These are phyloP conservation scores for Larimichthys crocea DNA, from an alignment of 2,113 vertebrate species.

Conservation along the genomic window DNA sequence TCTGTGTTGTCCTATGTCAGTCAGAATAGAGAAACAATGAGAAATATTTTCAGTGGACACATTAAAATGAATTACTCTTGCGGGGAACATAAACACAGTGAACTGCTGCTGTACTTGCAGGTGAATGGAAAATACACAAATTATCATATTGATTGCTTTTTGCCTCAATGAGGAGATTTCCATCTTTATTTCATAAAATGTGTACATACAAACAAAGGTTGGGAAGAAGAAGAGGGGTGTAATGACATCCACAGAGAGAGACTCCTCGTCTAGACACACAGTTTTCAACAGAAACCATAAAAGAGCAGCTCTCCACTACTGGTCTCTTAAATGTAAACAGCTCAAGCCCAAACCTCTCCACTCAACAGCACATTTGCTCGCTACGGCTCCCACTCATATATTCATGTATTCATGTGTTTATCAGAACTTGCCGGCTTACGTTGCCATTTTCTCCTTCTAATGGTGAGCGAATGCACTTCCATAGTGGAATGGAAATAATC, in stretches of 20 bases:
- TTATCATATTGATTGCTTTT: slow-evolving; percentile 83
- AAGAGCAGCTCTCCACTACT: slow-evolving; percentile 55
- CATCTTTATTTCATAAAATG: slow-evolving; percentile 75
- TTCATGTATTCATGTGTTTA: slow-evolving; percentile 83
- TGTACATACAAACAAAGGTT: slow-evolving; percentile 66
- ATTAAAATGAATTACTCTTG: slow-evolving; percentile 75
- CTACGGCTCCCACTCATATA: slow-evolving; percentile 68
- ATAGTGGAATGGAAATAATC: slow-evolving; percentile 68
- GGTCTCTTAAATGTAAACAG: slow-evolving; percentile 72
- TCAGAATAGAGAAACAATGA: slow-evolving; percentile 70
- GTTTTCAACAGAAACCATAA: slow-evolving; percentile 62
- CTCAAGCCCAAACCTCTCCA: slow-evolving; percentile 66
- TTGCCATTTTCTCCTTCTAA: slow-evolving; percentile 75
- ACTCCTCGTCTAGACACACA: slow-evolving; percentile 50
- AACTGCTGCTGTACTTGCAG: slow-evolving; percentile 55
- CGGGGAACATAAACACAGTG: slow-evolving; percentile 63
- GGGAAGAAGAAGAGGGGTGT: slow-evolving; percentile 47
- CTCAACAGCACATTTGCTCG: slow-evolving; percentile 74
- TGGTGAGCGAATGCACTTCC: slow-evolving; percentile 71
- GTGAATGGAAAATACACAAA: slow-evolving; percentile 75
- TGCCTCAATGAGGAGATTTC: slow-evolving; percentile 67
- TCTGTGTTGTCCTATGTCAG: slow-evolving; percentile 66
- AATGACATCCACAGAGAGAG: slow-evolving; percentile 57
- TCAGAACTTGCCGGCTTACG: slow-evolving; percentile 73
- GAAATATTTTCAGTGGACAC: slow-evolving; percentile 65